Percentiles rank a stretch among this genome's conserved stretches.
phyloP scores from a whole-genome alignment of 2,113 vertebrate species.

The Noctilio leporinus region DNA sequence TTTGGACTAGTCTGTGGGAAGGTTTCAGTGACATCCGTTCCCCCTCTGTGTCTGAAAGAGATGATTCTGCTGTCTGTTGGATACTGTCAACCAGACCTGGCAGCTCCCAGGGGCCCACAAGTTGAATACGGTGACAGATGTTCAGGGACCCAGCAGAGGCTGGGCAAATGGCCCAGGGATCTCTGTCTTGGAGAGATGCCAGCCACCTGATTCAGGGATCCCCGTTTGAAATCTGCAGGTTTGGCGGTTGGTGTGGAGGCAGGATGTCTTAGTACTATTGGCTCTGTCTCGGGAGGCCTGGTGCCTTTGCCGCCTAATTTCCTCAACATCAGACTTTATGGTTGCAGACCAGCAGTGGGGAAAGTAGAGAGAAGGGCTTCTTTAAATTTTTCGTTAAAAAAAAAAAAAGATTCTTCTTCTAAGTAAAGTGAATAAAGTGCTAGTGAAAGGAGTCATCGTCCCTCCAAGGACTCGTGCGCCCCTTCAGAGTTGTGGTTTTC shows the following conservation, averaged over 20 bases:
- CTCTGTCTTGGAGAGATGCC: not conserved
- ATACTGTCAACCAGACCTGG: not conserved
- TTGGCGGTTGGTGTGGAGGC: not conserved
- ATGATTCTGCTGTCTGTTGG: not conserved
- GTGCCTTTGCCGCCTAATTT: not conserved
- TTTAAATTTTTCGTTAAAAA: not conserved
- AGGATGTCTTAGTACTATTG: not conserved
- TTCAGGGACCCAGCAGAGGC: not conserved
- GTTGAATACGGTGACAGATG: not conserved
- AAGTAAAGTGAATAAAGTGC: conserved; percentile 67
- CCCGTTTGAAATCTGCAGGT: not conserved
- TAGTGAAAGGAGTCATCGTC: conserved; percentile 57
- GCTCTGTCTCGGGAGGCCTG: not conserved
- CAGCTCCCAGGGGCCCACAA: not conserved
- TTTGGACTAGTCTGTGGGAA: not conserved
- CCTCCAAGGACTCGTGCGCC: not conserved
- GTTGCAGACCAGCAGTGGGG: not conserved
- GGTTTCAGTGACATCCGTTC: not conserved
- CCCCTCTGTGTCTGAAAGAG: not conserved
- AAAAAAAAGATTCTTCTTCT: not conserved
- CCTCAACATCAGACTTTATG: not conserved
- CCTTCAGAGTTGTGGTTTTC: not conserved
- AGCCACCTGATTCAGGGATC: not conserved
- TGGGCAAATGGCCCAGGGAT: not conserved
- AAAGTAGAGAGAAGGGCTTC: not conserved